Conservation (phyloP, 2,113 vertebrate species). For the Larimichthys polyactis region DNA sequence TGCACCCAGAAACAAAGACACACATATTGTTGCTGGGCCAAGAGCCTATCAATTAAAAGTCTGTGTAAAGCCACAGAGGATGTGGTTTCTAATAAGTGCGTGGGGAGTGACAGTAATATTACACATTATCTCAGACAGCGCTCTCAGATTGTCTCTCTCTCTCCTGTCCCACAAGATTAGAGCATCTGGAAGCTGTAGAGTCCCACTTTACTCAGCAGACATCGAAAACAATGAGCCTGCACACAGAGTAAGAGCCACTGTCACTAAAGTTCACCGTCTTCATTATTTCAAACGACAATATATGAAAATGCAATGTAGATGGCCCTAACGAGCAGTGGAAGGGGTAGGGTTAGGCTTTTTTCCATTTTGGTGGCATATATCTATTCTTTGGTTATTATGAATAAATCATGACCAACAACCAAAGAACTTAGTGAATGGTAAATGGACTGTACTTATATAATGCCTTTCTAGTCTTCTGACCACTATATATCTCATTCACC, state of each 20-base stretch:
- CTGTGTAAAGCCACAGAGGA: constrained; percentile 59
- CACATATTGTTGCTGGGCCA: constrained; percentile 26
- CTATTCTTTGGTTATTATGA: not conserved
- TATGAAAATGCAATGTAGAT: not conserved
- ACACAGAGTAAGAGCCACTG: not conserved
- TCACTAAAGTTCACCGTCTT: not conserved
- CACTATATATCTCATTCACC: too few species aligned
- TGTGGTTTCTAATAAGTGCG: constrained; percentile 61
- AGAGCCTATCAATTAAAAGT: constrained; percentile 57
- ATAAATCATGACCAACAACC: not conserved
- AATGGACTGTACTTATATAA: too few species aligned
- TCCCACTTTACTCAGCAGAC: not conserved
- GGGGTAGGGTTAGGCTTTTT: too few species aligned
- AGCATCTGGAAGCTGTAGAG: constrained; percentile 26
- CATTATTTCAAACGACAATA: not conserved
- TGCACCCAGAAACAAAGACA: constrained; percentile 5
- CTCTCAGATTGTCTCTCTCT: constrained; percentile 7
- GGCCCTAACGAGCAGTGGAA: not conserved
- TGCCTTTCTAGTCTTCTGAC: too few species aligned
- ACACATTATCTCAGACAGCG: constrained; percentile 29
- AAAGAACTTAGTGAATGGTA: not conserved
- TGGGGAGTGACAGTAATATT: constrained; percentile 61
- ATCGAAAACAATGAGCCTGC: not conserved
- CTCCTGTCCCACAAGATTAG: not conserved
- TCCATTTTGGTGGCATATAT: not conserved